Evolutionary conservation across 1,140 invertebrate genomes (phyloP).

Genomic region (Aporrectodea caliginosa): DNA sequence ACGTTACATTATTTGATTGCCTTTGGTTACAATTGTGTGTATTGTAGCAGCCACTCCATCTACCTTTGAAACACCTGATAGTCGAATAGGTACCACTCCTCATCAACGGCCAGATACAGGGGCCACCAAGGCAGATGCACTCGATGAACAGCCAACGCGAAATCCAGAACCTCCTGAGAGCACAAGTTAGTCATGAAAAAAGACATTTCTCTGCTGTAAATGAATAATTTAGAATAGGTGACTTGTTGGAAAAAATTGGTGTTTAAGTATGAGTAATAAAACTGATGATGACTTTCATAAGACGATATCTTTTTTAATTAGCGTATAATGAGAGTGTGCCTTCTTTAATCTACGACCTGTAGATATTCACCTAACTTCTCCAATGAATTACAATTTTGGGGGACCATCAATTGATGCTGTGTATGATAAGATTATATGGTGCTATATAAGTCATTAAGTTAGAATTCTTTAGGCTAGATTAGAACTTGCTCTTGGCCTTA

Average conservation of each 20-base stretch:
- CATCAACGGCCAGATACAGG: neutral
- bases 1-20: too few species aligned
- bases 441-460: too few species aligned
- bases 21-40: constrained; percentile 4
- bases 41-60: constrained; percentile 43
- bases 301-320: neutral
- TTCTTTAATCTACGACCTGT: too few species aligned
- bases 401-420: too few species aligned
- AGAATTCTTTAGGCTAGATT: too few species aligned
- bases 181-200: neutral
- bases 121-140: neutral
- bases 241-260: neutral
- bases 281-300: too few species aligned
- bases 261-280: too few species aligned
- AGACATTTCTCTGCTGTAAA: neutral
- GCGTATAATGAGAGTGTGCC: neutral
- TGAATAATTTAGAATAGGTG: neutral
- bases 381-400: too few species aligned
- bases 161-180: neutral
- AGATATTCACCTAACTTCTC: too few species aligned
- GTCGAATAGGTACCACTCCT: neutral
- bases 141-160: neutral
- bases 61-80: constrained; percentile 52
- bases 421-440: too few species aligned
- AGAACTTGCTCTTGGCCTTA: too few species aligned